Conservation (phyloP, 2,888 invertebrate genomes). For the Ptycholaimellus sp. region DNA sequence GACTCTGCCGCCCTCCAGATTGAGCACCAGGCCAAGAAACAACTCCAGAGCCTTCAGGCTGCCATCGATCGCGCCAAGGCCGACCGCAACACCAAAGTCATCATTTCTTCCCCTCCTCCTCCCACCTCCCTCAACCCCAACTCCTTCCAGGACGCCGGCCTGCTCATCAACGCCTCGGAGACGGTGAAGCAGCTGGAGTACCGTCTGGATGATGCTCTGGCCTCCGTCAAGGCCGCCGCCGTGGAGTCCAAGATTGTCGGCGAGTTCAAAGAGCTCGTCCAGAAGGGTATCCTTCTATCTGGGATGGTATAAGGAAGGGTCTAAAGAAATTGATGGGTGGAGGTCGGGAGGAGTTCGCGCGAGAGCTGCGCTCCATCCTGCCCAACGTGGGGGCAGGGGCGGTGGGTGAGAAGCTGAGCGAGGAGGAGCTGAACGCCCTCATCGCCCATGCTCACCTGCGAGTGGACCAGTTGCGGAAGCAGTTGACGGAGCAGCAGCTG, state of each 20-base stretch:
- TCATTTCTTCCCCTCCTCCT: neutral
- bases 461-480: conserved; percentile 46
- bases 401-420: conserved; percentile 31
- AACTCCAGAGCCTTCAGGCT: no score
- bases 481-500: conserved; percentile 43
- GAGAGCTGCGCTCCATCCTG: conserved; percentile 39
- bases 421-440: conserved; percentile 49
- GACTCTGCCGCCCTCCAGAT: no score
- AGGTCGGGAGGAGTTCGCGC: conserved; percentile 31
- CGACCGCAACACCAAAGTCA: neutral
- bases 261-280: conserved; percentile 16
- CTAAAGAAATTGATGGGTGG: conserved; percentile 45
- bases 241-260: neutral
- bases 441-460: conserved; percentile 52
- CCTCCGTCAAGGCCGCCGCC: conserved; percentile 11
- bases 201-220: conserved; percentile 22
- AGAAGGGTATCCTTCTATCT: no score
- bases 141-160: conserved; percentile 12
- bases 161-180: conserved; percentile 25
- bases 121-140: neutral
- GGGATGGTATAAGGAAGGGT: conserved; percentile 26
- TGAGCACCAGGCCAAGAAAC: no score
- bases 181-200: conserved; percentile 24
- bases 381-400: conserved; percentile 39
- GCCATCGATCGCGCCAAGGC: no score